Conservation (phyloP, 2,888 invertebrate species). For the Drosophila mimica region DNA sequence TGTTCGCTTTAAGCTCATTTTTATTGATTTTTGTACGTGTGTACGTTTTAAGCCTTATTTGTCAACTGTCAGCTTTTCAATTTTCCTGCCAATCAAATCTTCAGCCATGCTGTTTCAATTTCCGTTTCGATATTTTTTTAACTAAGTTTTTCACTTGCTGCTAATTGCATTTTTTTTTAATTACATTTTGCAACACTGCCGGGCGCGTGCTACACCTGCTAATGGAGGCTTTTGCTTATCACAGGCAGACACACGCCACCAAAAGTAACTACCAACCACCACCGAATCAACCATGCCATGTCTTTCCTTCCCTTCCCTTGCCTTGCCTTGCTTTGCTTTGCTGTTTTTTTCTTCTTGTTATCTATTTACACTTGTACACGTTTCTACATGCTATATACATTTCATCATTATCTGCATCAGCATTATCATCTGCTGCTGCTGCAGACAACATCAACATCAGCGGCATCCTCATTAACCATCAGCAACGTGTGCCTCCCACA, state of each 20-base stretch:
- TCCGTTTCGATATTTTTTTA: slow-evolving; percentile 60
- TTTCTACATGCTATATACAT: slow-evolving; percentile 68
- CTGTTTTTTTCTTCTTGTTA: slow-evolving; percentile 47
- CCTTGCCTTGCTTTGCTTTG: not conserved
- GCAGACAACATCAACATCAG: slow-evolving; percentile 37
- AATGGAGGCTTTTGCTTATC: slow-evolving; percentile 31
- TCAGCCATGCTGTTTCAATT: slow-evolving; percentile 44
- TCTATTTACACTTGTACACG: slow-evolving; percentile 82
- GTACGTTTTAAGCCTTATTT: slow-evolving; percentile 29
- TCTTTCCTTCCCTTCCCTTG: too few species aligned
- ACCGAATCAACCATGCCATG: too few species aligned
- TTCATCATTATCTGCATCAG: slow-evolving; percentile 48
- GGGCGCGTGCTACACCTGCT: slow-evolving; percentile 30
- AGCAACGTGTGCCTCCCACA: slow-evolving; percentile 7
- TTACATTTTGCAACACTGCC: slow-evolving; percentile 72
- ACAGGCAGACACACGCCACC: slow-evolving; percentile 10
- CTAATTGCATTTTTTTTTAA: slow-evolving; percentile 76
- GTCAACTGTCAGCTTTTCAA: slow-evolving; percentile 53
- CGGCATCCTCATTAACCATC: slow-evolving; percentile 40
- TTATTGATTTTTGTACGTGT: slow-evolving; percentile 63
- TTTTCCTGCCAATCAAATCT: slow-evolving; percentile 62
- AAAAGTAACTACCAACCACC: slow-evolving; percentile 15
- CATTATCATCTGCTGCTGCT: slow-evolving; percentile 19
- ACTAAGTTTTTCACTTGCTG: slow-evolving; percentile 54
- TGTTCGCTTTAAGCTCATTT: slow-evolving; percentile 14